Evolutionary conservation across 2,797 vertebrate genomes (phyloP).

Genomic region (Poecile montanus): DNA sequence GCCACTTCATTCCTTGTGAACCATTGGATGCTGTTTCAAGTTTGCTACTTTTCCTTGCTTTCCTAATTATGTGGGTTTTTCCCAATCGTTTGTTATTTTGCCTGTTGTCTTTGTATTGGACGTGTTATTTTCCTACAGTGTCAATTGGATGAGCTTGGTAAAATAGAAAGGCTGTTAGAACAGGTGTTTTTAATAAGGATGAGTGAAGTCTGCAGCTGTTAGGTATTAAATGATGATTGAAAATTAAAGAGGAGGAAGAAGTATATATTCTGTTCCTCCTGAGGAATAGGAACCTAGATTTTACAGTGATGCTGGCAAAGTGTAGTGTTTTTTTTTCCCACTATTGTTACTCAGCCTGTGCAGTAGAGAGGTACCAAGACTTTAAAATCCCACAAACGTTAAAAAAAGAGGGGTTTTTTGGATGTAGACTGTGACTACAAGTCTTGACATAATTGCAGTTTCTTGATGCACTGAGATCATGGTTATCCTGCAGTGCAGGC

Average conservation of each 20-base stretch:
- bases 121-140: neutral
- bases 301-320: neutral
- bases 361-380: neutral
- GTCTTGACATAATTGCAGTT: neutral
- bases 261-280: neutral
- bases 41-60: neutral
- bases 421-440: neutral
- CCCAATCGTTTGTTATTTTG: neutral
- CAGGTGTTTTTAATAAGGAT: neutral
- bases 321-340: neutral
- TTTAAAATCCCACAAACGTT: neutral
- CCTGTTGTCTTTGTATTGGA: neutral
- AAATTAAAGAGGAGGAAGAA: neutral
- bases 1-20: neutral
- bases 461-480: neutral
- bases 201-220: neutral
- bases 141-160: neutral
- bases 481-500: neutral
- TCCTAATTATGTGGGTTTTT: neutral
- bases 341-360: neutral
- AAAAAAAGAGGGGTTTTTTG: neutral
- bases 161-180: neutral
- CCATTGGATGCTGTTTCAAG: neutral
- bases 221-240: neutral
- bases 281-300: neutral